Conservation (phyloP, 2,797 vertebrate species). For the Acestrorhynchus altus region DNA sequence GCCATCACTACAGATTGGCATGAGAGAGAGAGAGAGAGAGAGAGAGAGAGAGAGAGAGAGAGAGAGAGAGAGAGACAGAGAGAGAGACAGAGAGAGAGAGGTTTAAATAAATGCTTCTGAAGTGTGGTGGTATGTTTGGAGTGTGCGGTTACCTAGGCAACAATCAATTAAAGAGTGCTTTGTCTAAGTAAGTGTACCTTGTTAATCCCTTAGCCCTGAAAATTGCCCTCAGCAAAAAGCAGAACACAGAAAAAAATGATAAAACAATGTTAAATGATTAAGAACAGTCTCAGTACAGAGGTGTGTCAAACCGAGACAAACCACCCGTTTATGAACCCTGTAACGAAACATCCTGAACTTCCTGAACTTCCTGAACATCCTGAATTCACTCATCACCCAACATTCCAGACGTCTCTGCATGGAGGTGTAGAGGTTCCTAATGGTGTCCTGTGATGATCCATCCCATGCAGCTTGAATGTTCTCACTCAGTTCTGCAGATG, state of each 20-base stretch:
- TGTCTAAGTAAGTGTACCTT: conserved; percentile 31
- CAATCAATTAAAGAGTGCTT: conserved; percentile 59
- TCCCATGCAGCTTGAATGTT: too few species aligned
- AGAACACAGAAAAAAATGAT: background rate
- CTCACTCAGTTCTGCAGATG: too few species aligned
- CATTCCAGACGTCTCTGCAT: too few species aligned
- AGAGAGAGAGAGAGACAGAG: background rate
- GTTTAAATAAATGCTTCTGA: background rate
- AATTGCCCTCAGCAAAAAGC: conserved; percentile 34
- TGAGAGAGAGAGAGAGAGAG: background rate
- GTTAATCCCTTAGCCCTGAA: conserved; percentile 42
- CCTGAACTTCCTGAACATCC: background rate
- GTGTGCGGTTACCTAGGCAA: conserved; percentile 65
- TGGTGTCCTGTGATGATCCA: too few species aligned
- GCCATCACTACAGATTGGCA: background rate
- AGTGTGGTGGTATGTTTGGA: conserved; percentile 25
- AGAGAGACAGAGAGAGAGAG: background rate
- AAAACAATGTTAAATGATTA: background rate
- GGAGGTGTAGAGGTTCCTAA: too few species aligned
- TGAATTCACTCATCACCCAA: too few species aligned
- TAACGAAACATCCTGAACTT: background rate
- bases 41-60: background rate
- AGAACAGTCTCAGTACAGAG: background rate
- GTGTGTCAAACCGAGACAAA: background rate
- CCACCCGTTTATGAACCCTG: too few species aligned